A percentile compares a stretch with the other conserved stretches of the same genome.
Evolutionary conservation across 2,797 vertebrate species (phyloP).

Genomic region (Allobates femoralis): DNA sequence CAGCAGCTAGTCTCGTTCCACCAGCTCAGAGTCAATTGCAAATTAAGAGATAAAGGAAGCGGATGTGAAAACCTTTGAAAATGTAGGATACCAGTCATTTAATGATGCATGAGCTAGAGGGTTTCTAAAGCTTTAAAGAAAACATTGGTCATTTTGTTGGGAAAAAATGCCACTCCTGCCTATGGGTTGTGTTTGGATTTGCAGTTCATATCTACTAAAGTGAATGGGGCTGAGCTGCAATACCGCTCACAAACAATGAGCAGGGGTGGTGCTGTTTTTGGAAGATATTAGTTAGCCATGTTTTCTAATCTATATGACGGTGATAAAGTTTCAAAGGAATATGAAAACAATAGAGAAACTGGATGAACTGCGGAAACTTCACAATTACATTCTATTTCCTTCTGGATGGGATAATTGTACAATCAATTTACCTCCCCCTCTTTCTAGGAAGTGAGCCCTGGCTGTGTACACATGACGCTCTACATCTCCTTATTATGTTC

Average conservation of each 20-base stretch:
- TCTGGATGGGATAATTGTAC: conserved; percentile 22
- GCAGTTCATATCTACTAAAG: not conserved
- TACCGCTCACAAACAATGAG: not conserved
- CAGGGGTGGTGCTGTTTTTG: not conserved
- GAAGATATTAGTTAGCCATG: not conserved
- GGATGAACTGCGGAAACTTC: conserved; percentile 16
- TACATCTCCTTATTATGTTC: not conserved
- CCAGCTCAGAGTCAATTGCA: too few species aligned
- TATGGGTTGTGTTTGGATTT: not conserved
- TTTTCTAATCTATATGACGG: not conserved
- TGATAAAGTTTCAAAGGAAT: not conserved
- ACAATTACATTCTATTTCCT: conserved; percentile 42
- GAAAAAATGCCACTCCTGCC: too few species aligned
- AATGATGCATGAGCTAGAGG: too few species aligned
- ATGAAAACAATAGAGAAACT: not conserved
- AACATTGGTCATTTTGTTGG: too few species aligned
- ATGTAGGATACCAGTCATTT: too few species aligned
- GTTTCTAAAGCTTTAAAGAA: too few species aligned
- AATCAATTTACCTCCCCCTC: conserved; percentile 22
- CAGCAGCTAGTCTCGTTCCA: too few species aligned
- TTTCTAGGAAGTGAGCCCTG: conserved; percentile 15
- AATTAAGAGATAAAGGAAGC: too few species aligned
- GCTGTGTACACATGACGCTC: not conserved
- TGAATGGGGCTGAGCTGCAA: not conserved
- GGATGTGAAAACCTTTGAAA: too few species aligned